Conservation (phyloP, 2,888 invertebrate species). For the Ophioninae sp. region DNA sequence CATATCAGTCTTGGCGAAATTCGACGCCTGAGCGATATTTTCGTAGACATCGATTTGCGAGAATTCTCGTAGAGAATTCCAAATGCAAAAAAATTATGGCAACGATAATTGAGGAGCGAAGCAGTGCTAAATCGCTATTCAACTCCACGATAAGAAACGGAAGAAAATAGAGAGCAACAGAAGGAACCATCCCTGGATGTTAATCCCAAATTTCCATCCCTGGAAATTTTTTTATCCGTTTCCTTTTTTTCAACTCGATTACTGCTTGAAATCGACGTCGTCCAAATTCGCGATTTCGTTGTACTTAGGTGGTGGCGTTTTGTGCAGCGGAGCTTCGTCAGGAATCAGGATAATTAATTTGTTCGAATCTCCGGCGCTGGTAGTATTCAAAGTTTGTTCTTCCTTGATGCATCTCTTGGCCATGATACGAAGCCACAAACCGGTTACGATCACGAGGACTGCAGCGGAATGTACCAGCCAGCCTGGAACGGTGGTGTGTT, state of each 20-base stretch:
- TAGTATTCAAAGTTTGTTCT: conserved; percentile 53
- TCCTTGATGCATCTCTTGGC: conserved; percentile 68
- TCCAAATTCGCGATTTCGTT: conserved; percentile 64
- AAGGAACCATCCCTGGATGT: too few species aligned
- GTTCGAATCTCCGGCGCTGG: conserved; percentile 35
- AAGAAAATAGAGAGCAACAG: too few species aligned
- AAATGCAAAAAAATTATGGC: too few species aligned
- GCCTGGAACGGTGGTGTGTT: conserved; percentile 70
- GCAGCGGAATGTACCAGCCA: conserved; percentile 70
- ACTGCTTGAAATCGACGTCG: conserved; percentile 57
- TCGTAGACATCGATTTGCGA: background rate
- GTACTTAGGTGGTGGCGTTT: conserved; percentile 73
- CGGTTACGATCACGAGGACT: conserved; percentile 65
- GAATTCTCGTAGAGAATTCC: background rate
- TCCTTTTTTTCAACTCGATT: background rate
- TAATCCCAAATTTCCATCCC: too few species aligned
- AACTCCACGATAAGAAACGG: too few species aligned
- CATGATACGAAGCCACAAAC: conserved; percentile 71
- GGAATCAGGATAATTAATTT: conserved; percentile 70
- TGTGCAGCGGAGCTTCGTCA: conserved; percentile 73
- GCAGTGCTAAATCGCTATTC: too few species aligned
- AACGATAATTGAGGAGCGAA: too few species aligned
- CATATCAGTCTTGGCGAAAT: background rate
- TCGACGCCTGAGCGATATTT: background rate
- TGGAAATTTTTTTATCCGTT: too few species aligned